These are phyloP conservation scores for Pseudococcus longispinus DNA, from an alignment of 2,888 invertebrate species.

Conservation along the genomic window DNA sequence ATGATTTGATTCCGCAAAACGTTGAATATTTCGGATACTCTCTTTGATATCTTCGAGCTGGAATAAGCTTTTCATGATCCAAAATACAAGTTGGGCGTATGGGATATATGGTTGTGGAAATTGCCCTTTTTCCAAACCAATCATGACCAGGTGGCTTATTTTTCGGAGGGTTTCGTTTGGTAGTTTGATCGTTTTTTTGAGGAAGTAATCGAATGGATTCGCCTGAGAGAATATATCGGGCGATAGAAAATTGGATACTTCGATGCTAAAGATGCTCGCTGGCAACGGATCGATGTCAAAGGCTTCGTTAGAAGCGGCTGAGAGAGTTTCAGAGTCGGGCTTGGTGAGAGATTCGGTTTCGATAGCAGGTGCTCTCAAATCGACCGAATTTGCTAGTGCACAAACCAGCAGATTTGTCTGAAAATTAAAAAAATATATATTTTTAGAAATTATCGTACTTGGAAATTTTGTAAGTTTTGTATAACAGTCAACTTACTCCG, in stretches of 20 bases:
- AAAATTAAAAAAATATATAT: too few relatives aligned
- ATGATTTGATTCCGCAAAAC: background rate
- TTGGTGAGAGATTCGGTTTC: background rate
- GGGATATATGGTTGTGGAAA: background rate
- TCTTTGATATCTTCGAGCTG: background rate
- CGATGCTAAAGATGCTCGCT: background rate
- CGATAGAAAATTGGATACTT: background rate
- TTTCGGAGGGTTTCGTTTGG: background rate
- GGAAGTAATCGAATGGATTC: background rate
- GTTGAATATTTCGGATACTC: background rate
- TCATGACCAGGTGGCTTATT: background rate
- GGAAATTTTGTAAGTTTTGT: too few relatives aligned
- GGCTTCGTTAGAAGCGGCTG: background rate
- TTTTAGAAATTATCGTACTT: too few relatives aligned
- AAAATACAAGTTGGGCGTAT: background rate
- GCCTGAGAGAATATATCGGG: background rate
- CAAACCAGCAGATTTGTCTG: too few relatives aligned
- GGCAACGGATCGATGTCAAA: background rate
- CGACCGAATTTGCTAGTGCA: too few relatives aligned
- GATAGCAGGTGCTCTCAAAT: too few relatives aligned
- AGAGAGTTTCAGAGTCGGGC: background rate
- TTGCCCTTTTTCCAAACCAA: background rate
- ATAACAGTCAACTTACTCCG: too few relatives aligned
- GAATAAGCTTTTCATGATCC: background rate
- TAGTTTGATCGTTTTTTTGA: background rate